Base-by-base conservation (phyloP, 1,140 invertebrate species). In the Ptiloglossa arizonensis region DNA sequence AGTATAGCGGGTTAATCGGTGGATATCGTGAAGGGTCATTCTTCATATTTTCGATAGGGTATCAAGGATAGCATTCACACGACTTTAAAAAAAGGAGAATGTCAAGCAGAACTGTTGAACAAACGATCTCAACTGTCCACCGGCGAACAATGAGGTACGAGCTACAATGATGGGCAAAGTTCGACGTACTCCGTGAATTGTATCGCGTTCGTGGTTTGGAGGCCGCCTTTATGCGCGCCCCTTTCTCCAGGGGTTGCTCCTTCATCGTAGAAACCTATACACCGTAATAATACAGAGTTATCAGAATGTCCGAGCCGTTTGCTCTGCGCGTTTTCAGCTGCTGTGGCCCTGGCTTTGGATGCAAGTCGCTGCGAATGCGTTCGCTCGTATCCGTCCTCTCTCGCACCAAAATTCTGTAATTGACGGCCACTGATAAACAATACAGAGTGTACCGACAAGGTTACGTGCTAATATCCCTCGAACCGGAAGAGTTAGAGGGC, bases 271-370 rank as follows among this genome's bases (percentile, higher is more conserved):
- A 60, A 54, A 66, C 27, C 22, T 56, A 69, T 41, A 76, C 48
- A 24, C n/a, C 22, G 27, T 69, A 76, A 80, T 80, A 76, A 76
- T 76, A 56, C 72, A 17, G 29, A 66, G 72, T 80, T 80, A 80
- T 80, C 78, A 66, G 57, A 76, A 59, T 63, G 78, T 80, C 71
- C 72, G 71, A 56, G 72, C 46, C 64, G 78, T 54, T 76, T 68
- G 72, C 56, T 54, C 29, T 6, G 27, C 44, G 27, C 73, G 64
- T 77, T 78, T 71, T 52, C 44, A 19, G 38, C 54, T 56, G 38
- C n/a, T 56, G n/a, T 50, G 13, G 32, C 46, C 17, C 8, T 15
- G n/a, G n/a, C n/a, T 19, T 57, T 44, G n/a, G 35, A 62, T 41
- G 44, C 57, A 50, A n/a, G n/a, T 62, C 13, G 19, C 9, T 19